A percentile compares a stretch with the other conserved stretches of the same genome.
Conservation (phyloP, 1,140 invertebrate genomes). For the Atta texana region DNA sequence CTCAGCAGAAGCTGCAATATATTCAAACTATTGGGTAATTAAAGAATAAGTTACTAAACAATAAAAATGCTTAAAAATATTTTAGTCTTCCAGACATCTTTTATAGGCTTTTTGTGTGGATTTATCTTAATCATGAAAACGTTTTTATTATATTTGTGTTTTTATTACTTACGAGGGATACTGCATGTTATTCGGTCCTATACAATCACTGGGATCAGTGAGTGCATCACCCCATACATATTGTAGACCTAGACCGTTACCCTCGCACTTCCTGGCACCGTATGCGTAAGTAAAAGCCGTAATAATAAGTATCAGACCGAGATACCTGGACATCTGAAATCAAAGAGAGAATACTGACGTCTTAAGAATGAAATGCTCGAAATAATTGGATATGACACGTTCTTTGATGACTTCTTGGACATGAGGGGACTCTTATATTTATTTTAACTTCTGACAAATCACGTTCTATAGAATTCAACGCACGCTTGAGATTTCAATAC, state of each 20-base stretch:
- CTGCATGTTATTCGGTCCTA: constrained; percentile 92
- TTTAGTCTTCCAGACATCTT: background rate
- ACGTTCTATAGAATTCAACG: background rate
- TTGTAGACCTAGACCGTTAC: constrained; percentile 88
- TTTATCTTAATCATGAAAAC: constrained; percentile 3
- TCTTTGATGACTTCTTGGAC: background rate
- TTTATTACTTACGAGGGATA: constrained; percentile 91
- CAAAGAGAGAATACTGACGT: background rate
- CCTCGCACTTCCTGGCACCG: constrained; percentile 86
- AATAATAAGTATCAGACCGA: constrained; percentile 78
- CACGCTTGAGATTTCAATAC: background rate
- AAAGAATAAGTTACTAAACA: background rate
- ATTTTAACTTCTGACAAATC: constrained; percentile 1
- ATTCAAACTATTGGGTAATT: background rate
- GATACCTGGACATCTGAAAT: constrained; percentile 81
- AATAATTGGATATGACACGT: background rate
- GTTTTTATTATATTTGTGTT: too few species aligned
- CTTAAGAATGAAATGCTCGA: background rate
- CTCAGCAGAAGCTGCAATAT: background rate
- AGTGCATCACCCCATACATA: constrained; percentile 95
- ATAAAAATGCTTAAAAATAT: background rate
- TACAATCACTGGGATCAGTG: constrained; percentile 90
- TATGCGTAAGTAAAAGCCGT: constrained; percentile 64
- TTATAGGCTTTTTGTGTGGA: background rate
- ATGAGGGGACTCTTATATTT: background rate